phyloP scores from a whole-genome alignment of 2,797 vertebrate species.

The Sebastes taczanowskii region DNA sequence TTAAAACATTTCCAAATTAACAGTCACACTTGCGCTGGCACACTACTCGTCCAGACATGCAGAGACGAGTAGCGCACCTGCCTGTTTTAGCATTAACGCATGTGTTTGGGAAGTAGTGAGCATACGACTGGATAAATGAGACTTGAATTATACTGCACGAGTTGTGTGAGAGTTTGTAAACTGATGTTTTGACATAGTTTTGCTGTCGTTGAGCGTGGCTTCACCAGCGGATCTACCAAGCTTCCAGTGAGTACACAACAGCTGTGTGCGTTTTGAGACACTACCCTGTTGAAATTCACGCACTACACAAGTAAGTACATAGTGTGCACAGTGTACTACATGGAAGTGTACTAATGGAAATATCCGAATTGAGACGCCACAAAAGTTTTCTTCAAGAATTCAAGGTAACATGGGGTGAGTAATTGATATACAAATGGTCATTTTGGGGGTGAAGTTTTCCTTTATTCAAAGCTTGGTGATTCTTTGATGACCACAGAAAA shows the following conservation, averaged over 20 bases:
- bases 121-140: not conserved
- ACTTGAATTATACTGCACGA: not conserved
- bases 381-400: too few relatives aligned
- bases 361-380: too few relatives aligned
- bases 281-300: too few relatives aligned
- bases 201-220: not conserved
- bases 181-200: too few relatives aligned
- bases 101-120: not conserved
- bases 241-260: too few relatives aligned
- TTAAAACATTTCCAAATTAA: not conserved
- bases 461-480: not conserved
- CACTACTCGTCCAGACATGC: too few relatives aligned
- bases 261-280: too few relatives aligned
- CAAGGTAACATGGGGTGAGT: too few relatives aligned
- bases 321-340: too few relatives aligned
- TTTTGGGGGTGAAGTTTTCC: not conserved
- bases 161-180: not conserved
- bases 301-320: too few relatives aligned
- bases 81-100: not conserved
- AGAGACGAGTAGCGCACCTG: not conserved
- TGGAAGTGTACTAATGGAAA: too few relatives aligned
- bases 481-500: not conserved
- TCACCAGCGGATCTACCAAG: too few relatives aligned
- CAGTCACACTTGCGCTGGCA: not conserved
- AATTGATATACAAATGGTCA: not conserved